Conservation (phyloP, 2,113 vertebrate species). For the Collichthys lucidus region DNA sequence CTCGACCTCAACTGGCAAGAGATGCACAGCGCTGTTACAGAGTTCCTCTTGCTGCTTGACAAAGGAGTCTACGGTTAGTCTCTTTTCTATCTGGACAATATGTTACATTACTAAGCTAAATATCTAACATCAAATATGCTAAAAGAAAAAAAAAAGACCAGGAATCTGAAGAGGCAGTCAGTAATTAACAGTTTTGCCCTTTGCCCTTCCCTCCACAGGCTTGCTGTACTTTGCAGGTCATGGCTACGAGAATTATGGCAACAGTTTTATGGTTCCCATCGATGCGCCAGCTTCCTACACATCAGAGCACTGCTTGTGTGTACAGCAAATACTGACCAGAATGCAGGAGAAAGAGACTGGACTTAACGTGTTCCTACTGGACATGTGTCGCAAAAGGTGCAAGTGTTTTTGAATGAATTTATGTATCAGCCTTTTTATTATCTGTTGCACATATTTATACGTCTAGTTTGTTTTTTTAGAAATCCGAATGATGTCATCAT, state of each 20-base stretch:
- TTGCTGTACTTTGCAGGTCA: conserved; percentile 91
- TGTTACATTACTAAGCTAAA: not conserved
- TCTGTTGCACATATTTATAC: not conserved
- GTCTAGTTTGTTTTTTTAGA: conserved; percentile 70
- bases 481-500: conserved; percentile 87
- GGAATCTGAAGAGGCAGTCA: not conserved
- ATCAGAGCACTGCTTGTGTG: conserved; percentile 88
- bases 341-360: conserved; percentile 89
- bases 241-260: conserved; percentile 91
- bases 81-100: not conserved
- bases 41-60: conserved; percentile 90
- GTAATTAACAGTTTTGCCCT: not conserved
- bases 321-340: conserved; percentile 85
- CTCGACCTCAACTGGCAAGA: conserved; percentile 89
- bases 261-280: conserved; percentile 93
- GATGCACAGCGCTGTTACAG: conserved; percentile 89
- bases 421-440: not conserved
- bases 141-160: too few relatives aligned
- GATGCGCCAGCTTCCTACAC: conserved; percentile 87
- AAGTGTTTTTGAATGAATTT: not conserved
- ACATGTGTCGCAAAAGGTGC: conserved; percentile 92
- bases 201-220: conserved; percentile 72
- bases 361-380: conserved; percentile 90
- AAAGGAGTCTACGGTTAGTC: conserved; percentile 88
- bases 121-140: not conserved